Evolutionary conservation across 2,113 vertebrate species (phyloP).

Genomic region (Lepus timidus): DNA sequence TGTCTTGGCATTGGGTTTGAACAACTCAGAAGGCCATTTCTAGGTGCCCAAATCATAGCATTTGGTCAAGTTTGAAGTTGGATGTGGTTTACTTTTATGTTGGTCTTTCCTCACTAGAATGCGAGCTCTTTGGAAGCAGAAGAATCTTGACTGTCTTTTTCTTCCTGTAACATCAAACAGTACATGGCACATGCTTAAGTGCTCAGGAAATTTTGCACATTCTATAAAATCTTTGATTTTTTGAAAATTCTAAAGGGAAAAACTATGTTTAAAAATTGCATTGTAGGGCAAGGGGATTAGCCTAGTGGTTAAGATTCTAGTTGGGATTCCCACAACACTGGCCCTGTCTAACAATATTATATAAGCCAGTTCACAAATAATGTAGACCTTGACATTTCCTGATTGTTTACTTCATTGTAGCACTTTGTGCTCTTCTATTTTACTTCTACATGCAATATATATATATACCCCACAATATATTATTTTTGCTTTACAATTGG

Average conservation of each 20-base stretch:
- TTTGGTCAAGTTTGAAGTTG: not conserved
- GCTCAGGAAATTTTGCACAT: slow-evolving; percentile 36
- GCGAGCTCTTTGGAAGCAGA: slow-evolving; percentile 11
- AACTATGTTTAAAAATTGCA: not conserved
- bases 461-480: too few species aligned
- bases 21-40: slow-evolving; percentile 28
- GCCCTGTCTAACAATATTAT: too few species aligned
- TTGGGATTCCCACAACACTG: too few species aligned
- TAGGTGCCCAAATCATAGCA: not conserved
- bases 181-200: not conserved
- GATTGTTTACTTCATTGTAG: too few species aligned
- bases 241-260: slow-evolving; percentile 50
- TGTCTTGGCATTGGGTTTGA: not conserved
- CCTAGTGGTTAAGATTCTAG: too few species aligned
- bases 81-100: not conserved
- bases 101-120: slow-evolving; percentile 5
- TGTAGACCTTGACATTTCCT: too few species aligned
- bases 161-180: not conserved
- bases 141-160: slow-evolving; percentile 25
- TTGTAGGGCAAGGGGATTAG: not conserved
- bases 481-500: too few species aligned
- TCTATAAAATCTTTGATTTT: not conserved
- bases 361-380: too few species aligned
- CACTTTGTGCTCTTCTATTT: too few species aligned
- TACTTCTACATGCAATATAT: too few species aligned